These are phyloP conservation scores for Brachionus plicatilis DNA, from an alignment of 1,140 invertebrate genomes.

Conservation along the genomic window DNA sequence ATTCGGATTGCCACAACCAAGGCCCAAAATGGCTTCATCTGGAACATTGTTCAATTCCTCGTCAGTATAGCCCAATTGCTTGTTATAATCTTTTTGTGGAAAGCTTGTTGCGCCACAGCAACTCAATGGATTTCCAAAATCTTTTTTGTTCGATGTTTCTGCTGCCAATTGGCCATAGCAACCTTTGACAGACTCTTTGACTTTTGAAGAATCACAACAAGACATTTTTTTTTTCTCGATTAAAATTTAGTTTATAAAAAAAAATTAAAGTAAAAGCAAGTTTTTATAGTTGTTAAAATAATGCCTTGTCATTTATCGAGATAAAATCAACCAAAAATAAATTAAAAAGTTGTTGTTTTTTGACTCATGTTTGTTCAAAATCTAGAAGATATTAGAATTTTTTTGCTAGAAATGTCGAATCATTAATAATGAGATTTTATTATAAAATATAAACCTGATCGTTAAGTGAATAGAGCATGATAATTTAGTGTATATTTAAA, in stretches of 20 bases:
- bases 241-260: neutral
- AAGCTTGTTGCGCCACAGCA: neutral
- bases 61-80: neutral
- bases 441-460: no score
- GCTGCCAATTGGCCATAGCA: slow-evolving; percentile 6
- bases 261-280: neutral
- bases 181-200: neutral
- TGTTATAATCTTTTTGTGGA: neutral
- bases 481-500: no score
- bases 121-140: slow-evolving; percentile 1
- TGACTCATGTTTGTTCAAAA: no score
- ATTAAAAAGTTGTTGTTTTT: no score
- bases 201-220: neutral
- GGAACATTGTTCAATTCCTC: neutral
- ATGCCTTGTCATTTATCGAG: no score
- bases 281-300: neutral
- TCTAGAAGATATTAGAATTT: no score
- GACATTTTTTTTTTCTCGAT: neutral
- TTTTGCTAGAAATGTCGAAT: no score
- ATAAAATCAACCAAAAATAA: no score
- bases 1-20: slow-evolving; percentile 49
- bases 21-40: slow-evolving; percentile 9
- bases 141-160: neutral
- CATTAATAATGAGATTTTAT: no score
- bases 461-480: no score